Conservation (phyloP, 2,113 vertebrate species). For the Entomyzon cyanotis region DNA sequence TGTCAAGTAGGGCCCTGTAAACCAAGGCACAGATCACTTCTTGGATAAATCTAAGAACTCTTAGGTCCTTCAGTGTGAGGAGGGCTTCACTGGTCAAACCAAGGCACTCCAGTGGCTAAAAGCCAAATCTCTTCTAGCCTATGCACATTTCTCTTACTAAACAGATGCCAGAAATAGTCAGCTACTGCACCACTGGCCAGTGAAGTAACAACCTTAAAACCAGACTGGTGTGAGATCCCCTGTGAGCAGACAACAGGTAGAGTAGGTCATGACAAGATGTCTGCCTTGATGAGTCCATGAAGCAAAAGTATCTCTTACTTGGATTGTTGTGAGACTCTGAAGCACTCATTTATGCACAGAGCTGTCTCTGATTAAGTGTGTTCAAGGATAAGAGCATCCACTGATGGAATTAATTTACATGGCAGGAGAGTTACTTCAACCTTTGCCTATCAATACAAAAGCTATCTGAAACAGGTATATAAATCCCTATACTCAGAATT, state of each 20-base stretch:
- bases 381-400: slow-evolving; percentile 47
- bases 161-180: background rate
- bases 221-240: background rate
- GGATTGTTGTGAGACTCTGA: background rate
- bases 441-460: slow-evolving; percentile 30
- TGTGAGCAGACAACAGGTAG: background rate
- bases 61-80: background rate
- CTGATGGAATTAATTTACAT: slow-evolving; percentile 37
- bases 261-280: background rate
- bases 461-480: slow-evolving; percentile 1
- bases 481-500: background rate
- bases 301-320: background rate
- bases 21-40: background rate
- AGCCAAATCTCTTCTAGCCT: background rate
- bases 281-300: background rate
- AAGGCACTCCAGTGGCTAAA: background rate
- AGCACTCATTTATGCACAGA: slow-evolving; percentile 50
- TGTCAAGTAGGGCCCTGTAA: background rate
- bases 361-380: slow-evolving; percentile 24
- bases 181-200: background rate
- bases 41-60: background rate
- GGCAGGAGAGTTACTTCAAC: slow-evolving; percentile 8
- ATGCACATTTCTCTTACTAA: background rate
- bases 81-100: background rate
- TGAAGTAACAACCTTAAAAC: background rate